Evolutionary conservation across 2,797 vertebrate species (phyloP), one percentile per base, ranked within the genome.

Genomic region (Sebastolobus alascanus): DNA sequence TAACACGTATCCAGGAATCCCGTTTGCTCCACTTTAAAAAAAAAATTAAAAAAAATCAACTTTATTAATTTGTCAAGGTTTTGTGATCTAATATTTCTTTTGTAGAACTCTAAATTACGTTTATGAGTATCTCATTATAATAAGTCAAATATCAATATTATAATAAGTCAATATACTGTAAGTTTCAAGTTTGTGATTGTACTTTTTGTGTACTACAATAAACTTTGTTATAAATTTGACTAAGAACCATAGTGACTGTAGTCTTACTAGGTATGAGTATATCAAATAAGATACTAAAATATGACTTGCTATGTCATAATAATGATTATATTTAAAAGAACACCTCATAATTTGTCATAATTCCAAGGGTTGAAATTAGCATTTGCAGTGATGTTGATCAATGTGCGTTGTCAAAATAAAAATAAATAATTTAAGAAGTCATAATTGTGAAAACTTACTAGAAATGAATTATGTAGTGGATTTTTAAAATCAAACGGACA

Each of bases 361-460:
- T 61, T 29, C 2, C 18, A 61, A n/a, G 11, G 20, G 33, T 56
- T 56, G 55, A 56, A 56, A 56, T 46, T 7, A 13, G 22, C n/a
- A 65, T 65, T 65, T 65, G 13, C 35, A 38, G 43, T 46, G 61
- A 63, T 37, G 31, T 61, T 38, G 60, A 43, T 63, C 33, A 63
- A 22, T 65, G 13, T 16, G 35, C 13, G 25, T 14, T 64, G 61
- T 40, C 14, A 16, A 60, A 20, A 33, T 33, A 6, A 35, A 60
- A 38, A 31, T 31, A 46, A 46, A 46, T 46, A 46, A 46, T 46
- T 46, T 46, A n/a, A 35, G 31, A 61, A 6, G 59, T 61, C n/a
- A 38, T 25, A 64, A 38, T 61, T 38, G 38, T 64, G 35, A 25
- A 22, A 40, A 40, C 13, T 16, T 64, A 5, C 31, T 37, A 61